Percentiles rank a stretch among this genome's conserved stretches.
These are phyloP conservation scores for Zootermopsis nevadensis DNA, from an alignment of 2,888 invertebrate genomes.

Conservation along the genomic window DNA sequence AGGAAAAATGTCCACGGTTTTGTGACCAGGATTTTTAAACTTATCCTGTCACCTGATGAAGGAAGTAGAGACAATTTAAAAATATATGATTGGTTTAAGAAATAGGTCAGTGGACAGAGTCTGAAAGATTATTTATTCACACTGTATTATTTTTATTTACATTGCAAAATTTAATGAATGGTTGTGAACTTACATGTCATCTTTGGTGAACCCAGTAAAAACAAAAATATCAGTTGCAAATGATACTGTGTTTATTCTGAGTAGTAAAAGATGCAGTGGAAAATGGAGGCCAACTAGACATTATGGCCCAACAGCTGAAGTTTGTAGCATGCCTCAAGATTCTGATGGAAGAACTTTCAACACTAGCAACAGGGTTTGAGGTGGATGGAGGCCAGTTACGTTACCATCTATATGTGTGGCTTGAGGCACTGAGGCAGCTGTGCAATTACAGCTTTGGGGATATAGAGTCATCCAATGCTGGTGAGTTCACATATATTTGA, in stretches of 20 bases:
- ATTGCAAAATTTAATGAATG: too few relatives aligned
- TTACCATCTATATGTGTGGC: conserved; percentile 95
- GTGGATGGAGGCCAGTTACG: conserved; percentile 97
- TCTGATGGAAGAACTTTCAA: conserved; percentile 96
- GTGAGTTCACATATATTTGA: conserved; percentile 29
- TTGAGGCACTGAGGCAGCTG: conserved; percentile 90
- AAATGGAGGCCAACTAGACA: conserved; percentile 75
- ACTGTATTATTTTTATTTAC: too few relatives aligned
- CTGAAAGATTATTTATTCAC: too few relatives aligned
- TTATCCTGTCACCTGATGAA: too few relatives aligned
- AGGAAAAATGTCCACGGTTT: too few relatives aligned
- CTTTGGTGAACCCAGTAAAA: too few relatives aligned
- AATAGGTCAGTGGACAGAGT: too few relatives aligned
- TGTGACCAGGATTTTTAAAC: too few relatives aligned
- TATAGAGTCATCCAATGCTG: conserved; percentile 55
- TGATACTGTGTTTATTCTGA: background rate
- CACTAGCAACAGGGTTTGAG: conserved; percentile 95
- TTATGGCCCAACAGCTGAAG: conserved; percentile 99
- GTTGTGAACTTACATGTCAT: too few relatives aligned
- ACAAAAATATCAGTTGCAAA: too few relatives aligned
- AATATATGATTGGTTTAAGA: too few relatives aligned
- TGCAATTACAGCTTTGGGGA: conserved; percentile 79
- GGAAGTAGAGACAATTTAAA: too few relatives aligned
- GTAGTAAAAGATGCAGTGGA: conserved; percentile 45
- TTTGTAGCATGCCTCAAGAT: conserved; percentile 98